Base-by-base conservation (phyloP, 64 coral and sea anemone genomes). In the Porites australiensis region DNA sequence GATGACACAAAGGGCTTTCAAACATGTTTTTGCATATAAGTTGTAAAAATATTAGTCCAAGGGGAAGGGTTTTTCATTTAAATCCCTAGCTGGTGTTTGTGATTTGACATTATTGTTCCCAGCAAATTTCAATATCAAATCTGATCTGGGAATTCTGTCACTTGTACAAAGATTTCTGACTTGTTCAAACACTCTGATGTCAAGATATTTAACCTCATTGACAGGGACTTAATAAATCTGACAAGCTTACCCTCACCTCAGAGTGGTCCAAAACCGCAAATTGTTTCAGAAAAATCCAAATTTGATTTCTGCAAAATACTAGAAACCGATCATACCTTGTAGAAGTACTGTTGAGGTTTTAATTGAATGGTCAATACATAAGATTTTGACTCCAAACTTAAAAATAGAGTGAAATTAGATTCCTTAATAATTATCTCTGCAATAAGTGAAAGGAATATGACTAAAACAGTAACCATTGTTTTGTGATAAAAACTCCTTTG, bases 151-250 rank as follows among this genome's bases (percentile, higher is more conserved):
- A 57, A 57, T 19, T 16, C 73, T 76, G 73, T 76, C 46, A 76
- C 43, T 76, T 50, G 73, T 62, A 63, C 37, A 81, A 62, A 83
- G 61, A 64, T 83, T 37, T 62, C 44, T 50, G 14, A 83, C 14
- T 20, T 49, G 15, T 47, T 69, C 63, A 44, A 5, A 44, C 20
- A 57, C 54, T 74, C 20, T 13, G 20, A 46, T 84, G 81, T 84
- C 81, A 84, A 84, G 81, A n/a, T 43, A 68, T 52, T 84, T 69
- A 84, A 68, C 81, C 81, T 67, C 7, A 13, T 46, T 51, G 3
- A 65, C 43, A 63, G 13, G 44, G 6, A 44, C 43, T 47, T 16
- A 23, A 64, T 53, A 59, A 44, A 18, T 47, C 18, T 46, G 10
- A 79, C 55, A 64, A 64, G 19, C 13, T 16, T 5, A 4, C 49